phyloP scores from a whole-genome alignment of 2,113 vertebrate genomes.

The Gavialis gangeticus region DNA sequence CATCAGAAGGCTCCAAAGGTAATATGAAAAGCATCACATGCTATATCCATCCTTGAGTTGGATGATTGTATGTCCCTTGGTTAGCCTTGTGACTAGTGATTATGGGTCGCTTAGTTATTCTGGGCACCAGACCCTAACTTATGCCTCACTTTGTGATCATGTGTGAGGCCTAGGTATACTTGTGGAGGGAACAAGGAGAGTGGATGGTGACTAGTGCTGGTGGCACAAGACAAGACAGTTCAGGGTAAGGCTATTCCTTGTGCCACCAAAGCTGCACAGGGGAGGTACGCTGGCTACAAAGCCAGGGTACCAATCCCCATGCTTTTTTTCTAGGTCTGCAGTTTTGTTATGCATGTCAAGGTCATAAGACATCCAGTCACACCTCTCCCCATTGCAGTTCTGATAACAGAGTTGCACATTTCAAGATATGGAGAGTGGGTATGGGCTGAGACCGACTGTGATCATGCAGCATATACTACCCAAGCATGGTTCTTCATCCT shows the following conservation, averaged over 20 bases:
- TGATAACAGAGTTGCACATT: background rate
- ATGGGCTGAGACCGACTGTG: background rate
- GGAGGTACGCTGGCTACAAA: background rate
- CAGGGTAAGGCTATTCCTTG: background rate
- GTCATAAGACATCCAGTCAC: background rate
- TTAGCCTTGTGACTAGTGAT: background rate
- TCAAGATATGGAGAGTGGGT: background rate
- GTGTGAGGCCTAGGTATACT: background rate
- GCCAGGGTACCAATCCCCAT: background rate
- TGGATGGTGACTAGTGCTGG: background rate
- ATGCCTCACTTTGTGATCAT: background rate
- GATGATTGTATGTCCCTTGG: background rate
- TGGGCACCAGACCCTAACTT: background rate
- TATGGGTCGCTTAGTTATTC: background rate
- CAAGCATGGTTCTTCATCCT: background rate
- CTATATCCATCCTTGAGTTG: background rate
- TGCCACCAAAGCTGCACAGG: background rate
- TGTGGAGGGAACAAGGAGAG: background rate
- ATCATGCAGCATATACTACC: background rate
- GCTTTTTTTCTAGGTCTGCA: background rate
- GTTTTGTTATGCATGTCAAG: background rate
- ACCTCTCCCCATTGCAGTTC: background rate
- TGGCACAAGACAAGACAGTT: background rate
- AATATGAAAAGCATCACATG: background rate
- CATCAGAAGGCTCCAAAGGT: slow-evolving; percentile 51